Percentiles rank a stretch among this genome's conserved stretches.
These are phyloP conservation scores for Malurus elegans DNA, from an alignment of 2,113 vertebrate genomes.

Conservation along the genomic window DNA sequence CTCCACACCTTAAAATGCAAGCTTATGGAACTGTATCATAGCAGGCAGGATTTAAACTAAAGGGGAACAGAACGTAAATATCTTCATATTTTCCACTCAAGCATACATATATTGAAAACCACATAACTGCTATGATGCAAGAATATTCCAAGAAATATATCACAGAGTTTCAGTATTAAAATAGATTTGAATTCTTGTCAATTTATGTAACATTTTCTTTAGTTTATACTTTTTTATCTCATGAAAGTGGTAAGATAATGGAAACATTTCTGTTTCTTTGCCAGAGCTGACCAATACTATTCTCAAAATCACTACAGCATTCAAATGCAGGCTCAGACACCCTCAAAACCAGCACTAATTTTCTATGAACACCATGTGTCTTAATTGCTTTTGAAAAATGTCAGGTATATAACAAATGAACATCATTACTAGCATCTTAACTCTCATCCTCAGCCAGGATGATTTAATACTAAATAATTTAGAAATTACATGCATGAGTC, in stretches of 20 bases:
- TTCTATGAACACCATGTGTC: neutral
- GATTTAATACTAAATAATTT: constrained; percentile 9
- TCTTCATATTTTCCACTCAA: neutral
- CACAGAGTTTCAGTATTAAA: neutral
- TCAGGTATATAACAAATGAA: neutral
- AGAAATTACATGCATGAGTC: neutral
- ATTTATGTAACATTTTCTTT: neutral
- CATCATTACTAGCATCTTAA: constrained; percentile 2
- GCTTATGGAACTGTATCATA: neutral
- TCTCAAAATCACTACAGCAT: neutral
- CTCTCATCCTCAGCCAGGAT: neutral
- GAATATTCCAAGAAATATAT: neutral
- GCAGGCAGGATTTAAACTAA: neutral
- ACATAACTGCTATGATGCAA: neutral
- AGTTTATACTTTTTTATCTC: neutral
- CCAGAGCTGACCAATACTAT: neutral
- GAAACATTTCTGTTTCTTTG: neutral
- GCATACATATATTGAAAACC: neutral
- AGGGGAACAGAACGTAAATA: neutral
- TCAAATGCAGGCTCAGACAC: neutral
- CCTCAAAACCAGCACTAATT: neutral
- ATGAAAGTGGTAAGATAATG: neutral
- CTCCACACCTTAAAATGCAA: neutral
- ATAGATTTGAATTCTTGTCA: neutral
- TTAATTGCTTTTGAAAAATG: neutral